Percentiles rank a stretch among this genome's conserved stretches.
Evolutionary conservation across 2,113 vertebrate genomes (phyloP).

Genomic region (Sylvicapra grimmia): DNA sequence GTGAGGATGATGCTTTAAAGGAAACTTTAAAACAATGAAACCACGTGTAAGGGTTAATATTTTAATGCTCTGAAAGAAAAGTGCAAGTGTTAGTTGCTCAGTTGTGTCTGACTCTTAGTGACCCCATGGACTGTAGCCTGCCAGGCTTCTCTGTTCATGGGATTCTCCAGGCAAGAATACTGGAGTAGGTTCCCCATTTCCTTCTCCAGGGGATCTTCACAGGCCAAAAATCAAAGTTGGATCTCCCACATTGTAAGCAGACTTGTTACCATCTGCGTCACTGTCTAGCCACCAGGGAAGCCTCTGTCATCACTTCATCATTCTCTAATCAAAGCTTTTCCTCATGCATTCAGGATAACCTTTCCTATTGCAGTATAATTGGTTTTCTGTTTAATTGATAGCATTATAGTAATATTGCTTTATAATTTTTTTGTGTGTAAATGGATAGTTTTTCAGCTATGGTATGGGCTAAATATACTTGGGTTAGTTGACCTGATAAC

Average conservation of each 20-base stretch:
- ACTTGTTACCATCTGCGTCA: background rate
- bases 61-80: background rate
- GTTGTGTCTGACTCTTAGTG: background rate
- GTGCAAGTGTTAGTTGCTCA: background rate
- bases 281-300: background rate
- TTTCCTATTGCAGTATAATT: background rate
- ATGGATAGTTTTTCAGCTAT: background rate
- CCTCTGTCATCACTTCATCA: background rate
- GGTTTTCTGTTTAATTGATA: background rate
- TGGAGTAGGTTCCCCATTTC: background rate
- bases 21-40: background rate
- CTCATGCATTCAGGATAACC: background rate
- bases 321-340: background rate
- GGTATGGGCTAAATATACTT: background rate
- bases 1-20: background rate
- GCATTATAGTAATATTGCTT: background rate
- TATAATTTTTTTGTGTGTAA: background rate
- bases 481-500: background rate
- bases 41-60: background rate
- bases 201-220: background rate
- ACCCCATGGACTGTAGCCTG: background rate
- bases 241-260: background rate
- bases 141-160: background rate
- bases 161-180: background rate
- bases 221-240: background rate